Base-by-base conservation (phyloP, 2,797 vertebrate species). In the Peromyscus aztecus region DNA sequence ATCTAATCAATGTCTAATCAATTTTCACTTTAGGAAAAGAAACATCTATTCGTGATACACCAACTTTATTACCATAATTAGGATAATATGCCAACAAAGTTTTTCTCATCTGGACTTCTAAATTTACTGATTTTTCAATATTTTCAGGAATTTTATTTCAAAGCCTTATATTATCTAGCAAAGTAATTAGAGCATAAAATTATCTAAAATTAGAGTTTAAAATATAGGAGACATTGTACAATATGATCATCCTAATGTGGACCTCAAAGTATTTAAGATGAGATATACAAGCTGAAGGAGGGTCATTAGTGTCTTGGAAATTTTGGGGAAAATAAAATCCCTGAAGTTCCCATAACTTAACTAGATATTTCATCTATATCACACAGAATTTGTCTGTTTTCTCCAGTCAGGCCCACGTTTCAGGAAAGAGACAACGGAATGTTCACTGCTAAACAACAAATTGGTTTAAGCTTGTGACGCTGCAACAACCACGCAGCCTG, bases 1-100 rank as follows among this genome's bases (percentile, higher is more conserved):
- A 4, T 78, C 11, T 77, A 24, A 52, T 52, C 52, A 52, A 52
- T 52, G 52, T 52, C 52, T 52, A 52, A 14, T 89, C 14, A 46
- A 78, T 86, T 91, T 92, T 85, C 43, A 80, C 6, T 65, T 96
- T 94, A 86, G 69, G 34, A 95, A 91, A 96, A 71, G 34, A 63
- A 76, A 23, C 3, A n/a, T 6, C 14, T 37, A 52, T n/a, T 67
- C 0, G 29, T 90, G 59, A 55, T 55, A 40, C 1, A 34, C 3
- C 63, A 76, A 76, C 34, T 90, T 80, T 81, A 37, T 43, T n/a
- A 81, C 2, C 24, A 34, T 81, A 83, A 71, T 2, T 1, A 71
- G 61, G 34, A 93, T 63, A 43, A 93, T 76, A 82, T 92, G 4
- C 57, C 4, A 43, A 49, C 87, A 57, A 91, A 67, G 73, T 75